These are phyloP conservation scores for Agraylea sexmaculata DNA, from an alignment of 1,140 invertebrate species.

Conservation along the genomic window DNA sequence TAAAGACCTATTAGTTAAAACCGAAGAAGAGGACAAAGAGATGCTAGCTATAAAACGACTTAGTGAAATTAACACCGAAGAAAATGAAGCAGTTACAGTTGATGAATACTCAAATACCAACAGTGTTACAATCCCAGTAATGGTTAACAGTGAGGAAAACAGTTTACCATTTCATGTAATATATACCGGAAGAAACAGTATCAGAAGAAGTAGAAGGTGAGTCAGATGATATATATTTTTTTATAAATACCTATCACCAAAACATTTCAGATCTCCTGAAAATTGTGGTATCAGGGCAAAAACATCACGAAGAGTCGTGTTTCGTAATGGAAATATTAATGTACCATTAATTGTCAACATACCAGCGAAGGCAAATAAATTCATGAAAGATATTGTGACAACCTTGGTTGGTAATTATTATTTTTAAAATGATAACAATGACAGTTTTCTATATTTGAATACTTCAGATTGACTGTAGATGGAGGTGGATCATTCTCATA, in stretches of 20 bases:
- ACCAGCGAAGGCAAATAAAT: conserved; percentile 28
- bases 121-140: conserved; percentile 3
- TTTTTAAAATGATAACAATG: conserved; percentile 3
- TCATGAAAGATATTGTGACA: conserved; percentile 39
- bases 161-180: conserved; percentile 5
- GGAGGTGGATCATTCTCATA: no score
- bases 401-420: conserved; percentile 33
- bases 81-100: conserved; percentile 7
- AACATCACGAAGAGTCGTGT: conserved; percentile 12
- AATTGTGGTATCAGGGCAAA: conserved; percentile 12
- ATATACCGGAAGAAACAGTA: conserved; percentile 17
- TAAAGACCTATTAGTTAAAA: conserved; percentile 5
- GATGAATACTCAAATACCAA: conserved; percentile 15
- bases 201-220: conserved; percentile 9
- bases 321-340: conserved; percentile 18
- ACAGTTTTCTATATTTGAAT: conserved; percentile 16
- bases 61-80: background rate
- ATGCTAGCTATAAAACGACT: background rate
- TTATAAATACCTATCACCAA: background rate
- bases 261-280: conserved; percentile 8
- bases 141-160: background rate
- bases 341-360: conserved; percentile 21
- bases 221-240: background rate
- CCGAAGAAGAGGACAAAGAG: background rate
- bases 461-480: conserved; percentile 25